Evolutionary conservation across 92 coral and sea anemone genomes (phyloP), one percentile per base, ranked within the genome.

Genomic region (Meandrina meandrites): DNA sequence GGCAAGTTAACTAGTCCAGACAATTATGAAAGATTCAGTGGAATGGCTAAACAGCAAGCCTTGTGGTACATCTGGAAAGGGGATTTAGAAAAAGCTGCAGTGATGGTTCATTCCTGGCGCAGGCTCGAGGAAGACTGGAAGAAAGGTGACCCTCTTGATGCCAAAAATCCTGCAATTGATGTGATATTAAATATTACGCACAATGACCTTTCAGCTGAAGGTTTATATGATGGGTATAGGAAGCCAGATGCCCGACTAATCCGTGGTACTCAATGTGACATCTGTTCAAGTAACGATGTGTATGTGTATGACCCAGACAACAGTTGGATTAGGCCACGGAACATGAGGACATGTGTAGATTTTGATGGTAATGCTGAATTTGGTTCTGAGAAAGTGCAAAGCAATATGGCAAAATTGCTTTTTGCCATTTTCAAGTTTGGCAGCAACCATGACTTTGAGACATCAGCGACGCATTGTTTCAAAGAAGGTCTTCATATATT

Each of bases 1-100:
- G 68, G 47, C 34, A 82, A 74, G 53, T 75, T 92, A 0, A 82
- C 80, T 19, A 86, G 79, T 6, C 85, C 88, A 42, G 92, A 76
- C 45, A 92, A 92, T 81, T 89, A 89, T 24, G 94, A 89, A 32
- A 42, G 94, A 21, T 89, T 92, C 83, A 72, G 88, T 13, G 89
- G 90, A 9, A 92, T 92, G 88, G 87, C 86, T 15, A 67, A 91
- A 34, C 92, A 89, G 34, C 91, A 89, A 91, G 92, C 90, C 1
- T 83, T 89, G 79, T 92, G 94, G 94, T 92, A 84, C 88, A 45
- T 86, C 36, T 81, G 88, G 86, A 75, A 54, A 21, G 56, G 74
- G 24, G 72, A 92, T 50, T 35, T 82, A 31, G 90, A 89, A 73
- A 64, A 89, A 22, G 90, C 92, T 15, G 92, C 94, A 3, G 90